Conservation (phyloP, 2,797 vertebrate genomes). For the Champsocephalus esox region DNA sequence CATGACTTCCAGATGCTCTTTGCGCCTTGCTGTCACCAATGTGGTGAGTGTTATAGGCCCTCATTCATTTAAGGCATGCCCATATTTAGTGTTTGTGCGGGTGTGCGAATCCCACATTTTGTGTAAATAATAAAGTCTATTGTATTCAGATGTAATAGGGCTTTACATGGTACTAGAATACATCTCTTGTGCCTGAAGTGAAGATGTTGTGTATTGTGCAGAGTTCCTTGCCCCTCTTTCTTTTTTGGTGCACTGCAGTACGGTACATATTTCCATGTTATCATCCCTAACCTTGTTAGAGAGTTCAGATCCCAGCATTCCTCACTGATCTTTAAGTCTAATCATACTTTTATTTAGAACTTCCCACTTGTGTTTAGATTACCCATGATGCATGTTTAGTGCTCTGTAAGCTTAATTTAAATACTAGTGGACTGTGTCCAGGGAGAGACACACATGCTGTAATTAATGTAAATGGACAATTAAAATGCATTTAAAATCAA, state of each 20-base stretch:
- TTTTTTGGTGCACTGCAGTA: neutral
- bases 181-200: neutral
- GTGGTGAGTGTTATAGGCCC: slow-evolving; percentile 87
- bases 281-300: neutral
- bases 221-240: no score
- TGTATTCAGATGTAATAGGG: neutral
- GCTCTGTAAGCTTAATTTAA: slow-evolving; percentile 28
- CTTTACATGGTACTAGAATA: neutral
- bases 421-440: slow-evolving; percentile 8
- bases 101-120: neutral
- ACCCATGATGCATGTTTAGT: slow-evolving; percentile 34
- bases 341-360: slow-evolving; percentile 35
- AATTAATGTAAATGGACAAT: slow-evolving; percentile 51
- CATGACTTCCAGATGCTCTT: slow-evolving; percentile 99
- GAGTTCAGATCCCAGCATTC: slow-evolving; percentile 20
- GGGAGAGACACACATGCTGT: slow-evolving; percentile 19
- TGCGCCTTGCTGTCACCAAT: slow-evolving; percentile 98
- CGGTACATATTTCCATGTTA: neutral
- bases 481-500: slow-evolving; percentile 42
- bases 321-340: slow-evolving; percentile 17
- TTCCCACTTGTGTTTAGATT: slow-evolving; percentile 21
- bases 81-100: neutral
- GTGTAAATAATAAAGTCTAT: neutral
- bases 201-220: neutral
- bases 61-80: neutral